Percentiles rank a stretch among this genome's conserved stretches.
Conservation (phyloP, 2,797 vertebrate genomes). For the Sorex maritimensis region DNA sequence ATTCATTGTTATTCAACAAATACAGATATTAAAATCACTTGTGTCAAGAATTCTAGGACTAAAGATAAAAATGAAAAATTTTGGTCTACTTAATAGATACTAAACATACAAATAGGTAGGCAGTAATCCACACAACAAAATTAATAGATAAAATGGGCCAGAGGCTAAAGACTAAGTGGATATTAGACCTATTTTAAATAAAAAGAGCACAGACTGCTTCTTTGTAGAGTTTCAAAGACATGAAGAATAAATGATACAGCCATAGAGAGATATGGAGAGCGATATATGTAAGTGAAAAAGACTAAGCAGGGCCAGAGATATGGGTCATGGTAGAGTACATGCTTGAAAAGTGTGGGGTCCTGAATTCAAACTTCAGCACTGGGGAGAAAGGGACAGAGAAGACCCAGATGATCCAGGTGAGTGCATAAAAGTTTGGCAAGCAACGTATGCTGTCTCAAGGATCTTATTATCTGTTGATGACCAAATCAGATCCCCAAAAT, state of each 20-base stretch:
- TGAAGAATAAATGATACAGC: background rate
- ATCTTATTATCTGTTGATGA: background rate
- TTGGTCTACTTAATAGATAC: background rate
- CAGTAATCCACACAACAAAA: background rate
- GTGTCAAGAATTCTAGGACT: conserved; percentile 8
- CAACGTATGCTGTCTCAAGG: no score
- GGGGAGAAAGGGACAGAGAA: background rate
- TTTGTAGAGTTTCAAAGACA: background rate
- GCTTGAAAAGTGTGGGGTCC: no score
- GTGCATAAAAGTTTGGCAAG: background rate
- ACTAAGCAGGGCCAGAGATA: no score
- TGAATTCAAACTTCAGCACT: no score
- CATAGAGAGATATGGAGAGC: background rate
- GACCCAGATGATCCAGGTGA: background rate
- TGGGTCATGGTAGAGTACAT: no score
- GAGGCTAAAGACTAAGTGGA: background rate
- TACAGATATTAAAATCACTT: background rate
- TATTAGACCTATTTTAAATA: background rate
- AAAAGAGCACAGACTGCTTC: no score
- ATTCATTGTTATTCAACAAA: conserved; percentile 23
- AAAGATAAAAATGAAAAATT: conserved; percentile 11
- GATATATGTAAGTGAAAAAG: background rate
- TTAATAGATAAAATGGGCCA: background rate
- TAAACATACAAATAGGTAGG: conserved; percentile 19
- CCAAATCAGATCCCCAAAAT: background rate